phyloP scores from a whole-genome alignment of 2,888 invertebrate species.

The Sabatieria punctata region DNA sequence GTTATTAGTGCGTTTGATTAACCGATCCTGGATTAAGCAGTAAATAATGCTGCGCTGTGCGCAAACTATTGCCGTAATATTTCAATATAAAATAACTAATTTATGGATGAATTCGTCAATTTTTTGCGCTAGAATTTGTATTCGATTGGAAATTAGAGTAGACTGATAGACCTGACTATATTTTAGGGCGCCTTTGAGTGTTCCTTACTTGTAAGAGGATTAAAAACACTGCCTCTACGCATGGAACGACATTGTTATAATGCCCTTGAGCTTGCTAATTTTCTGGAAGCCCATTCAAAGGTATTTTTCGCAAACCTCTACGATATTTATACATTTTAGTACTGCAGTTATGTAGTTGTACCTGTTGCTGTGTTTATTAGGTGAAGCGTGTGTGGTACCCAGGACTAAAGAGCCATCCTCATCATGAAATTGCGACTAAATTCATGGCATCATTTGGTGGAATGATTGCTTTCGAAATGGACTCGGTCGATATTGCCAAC shows the following conservation, averaged over 20 bases:
- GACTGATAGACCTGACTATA: no score
- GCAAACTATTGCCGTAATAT: no score
- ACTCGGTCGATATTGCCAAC: not conserved
- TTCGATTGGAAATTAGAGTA: no score
- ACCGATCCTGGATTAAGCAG: no score
- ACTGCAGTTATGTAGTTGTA: no score
- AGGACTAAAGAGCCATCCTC: conserved; percentile 18
- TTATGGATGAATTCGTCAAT: no score
- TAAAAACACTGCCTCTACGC: conserved; percentile 18
- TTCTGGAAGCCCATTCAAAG: conserved; percentile 15
- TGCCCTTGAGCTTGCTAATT: conserved; percentile 14
- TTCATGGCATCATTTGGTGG: conserved; percentile 15
- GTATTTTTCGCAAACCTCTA: conserved; percentile 6
- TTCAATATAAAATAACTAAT: no score
- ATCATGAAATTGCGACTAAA: conserved; percentile 13
- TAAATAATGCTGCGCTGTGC: no score
- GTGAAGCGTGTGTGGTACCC: conserved; percentile 15
- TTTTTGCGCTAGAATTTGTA: no score
- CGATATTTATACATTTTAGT: no score
- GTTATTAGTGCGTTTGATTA: no score
- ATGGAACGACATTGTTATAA: conserved; percentile 14
- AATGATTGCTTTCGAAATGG: conserved; percentile 19
- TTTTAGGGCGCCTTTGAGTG: conserved; percentile 14
- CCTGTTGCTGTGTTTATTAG: no score
- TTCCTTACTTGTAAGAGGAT: conserved; percentile 15